Evolutionary conservation across 2,797 vertebrate genomes (phyloP).

Genomic region (Telmatherina bonti): DNA sequence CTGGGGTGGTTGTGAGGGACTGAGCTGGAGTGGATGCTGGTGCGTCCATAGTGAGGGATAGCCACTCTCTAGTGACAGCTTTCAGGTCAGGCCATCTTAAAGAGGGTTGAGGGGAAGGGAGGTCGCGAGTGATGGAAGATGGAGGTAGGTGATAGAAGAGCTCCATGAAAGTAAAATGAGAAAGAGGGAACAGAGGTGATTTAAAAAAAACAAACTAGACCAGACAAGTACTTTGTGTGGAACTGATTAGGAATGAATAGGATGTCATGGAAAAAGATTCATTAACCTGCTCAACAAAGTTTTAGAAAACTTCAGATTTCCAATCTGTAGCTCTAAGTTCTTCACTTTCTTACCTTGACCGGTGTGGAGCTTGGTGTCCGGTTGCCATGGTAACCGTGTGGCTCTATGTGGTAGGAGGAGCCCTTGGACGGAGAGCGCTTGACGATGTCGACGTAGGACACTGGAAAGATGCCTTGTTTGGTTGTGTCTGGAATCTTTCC

Average conservation of each 20-base stretch:
- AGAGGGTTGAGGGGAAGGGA: constrained; percentile 69
- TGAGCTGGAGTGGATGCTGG: constrained; percentile 50
- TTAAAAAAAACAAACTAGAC: constrained; percentile 50
- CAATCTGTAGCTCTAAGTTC: not conserved
- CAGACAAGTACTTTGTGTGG: constrained; percentile 7
- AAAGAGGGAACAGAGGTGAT: constrained; percentile 64
- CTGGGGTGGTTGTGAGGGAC: constrained; percentile 56
- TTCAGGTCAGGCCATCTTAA: constrained; percentile 76
- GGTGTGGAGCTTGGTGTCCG: constrained; percentile 88
- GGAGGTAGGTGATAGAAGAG: constrained; percentile 71
- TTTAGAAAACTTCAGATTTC: not conserved
- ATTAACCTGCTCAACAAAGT: not conserved
- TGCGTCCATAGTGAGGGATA: constrained; percentile 81
- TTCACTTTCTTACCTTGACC: constrained; percentile 84
- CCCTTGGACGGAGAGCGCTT: constrained; percentile 89
- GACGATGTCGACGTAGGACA: constrained; percentile 94
- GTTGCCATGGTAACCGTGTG: constrained; percentile 86
- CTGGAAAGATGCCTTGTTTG: constrained; percentile 98
- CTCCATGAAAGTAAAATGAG: constrained; percentile 72
- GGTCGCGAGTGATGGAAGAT: constrained; percentile 78
- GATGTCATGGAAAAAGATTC: not conserved
- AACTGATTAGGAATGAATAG: not conserved
- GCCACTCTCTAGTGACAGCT: constrained; percentile 80
- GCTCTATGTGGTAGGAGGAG: constrained; percentile 85
- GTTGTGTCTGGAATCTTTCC: constrained; percentile 93